Evolutionary conservation across 2,888 invertebrate species (phyloP), one percentile per base, ranked within the genome.

Genomic region (Drosophila tanythrix): DNA sequence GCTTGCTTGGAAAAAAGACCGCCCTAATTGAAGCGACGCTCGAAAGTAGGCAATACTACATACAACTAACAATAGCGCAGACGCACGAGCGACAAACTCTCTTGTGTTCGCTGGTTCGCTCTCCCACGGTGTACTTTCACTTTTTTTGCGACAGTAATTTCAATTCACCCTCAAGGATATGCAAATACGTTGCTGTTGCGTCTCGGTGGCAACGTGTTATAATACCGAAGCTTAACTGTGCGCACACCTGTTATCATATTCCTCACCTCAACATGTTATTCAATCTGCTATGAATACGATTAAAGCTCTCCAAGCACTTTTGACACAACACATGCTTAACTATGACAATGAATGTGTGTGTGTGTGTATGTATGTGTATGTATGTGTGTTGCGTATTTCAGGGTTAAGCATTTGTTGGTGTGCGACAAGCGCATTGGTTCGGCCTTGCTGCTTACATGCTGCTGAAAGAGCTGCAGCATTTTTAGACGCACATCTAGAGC

Each of bases 191-290:
- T 53, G 57, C 40, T 27, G 48, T 57, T 58, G 55, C 59, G 43
- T 21, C 29, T 31, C 21, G 52, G 25, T 71, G 36, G 25, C 75
- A 80, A 63, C 61, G 81, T 81, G 78, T 68, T 81, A 81, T 69
- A 77, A 81, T 78, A 62, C 50, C 50, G 67, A 58, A 65, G 73
- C 68, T 74, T 64, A 51, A 58, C 40, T 57, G 51, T 61, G 61
- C 57, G 74, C 76, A 88, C 90, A 88, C 89, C 87, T 89, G 89
- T 89, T 88, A 89, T 88, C 79, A 82, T 77, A 77, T 82, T 33
- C 76, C 82, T 82, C 66, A 81, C 76, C 67, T 79, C 62, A 81
- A 66, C 65, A 70, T 68, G 50, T 77, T 77, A 72, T 63, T 74
- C 63, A 75, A 74, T 65, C 65, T 64, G 56, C 13, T 59, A 66